Conservation (phyloP, 1,140 invertebrate genomes). For the Drosophila busckii region DNA sequence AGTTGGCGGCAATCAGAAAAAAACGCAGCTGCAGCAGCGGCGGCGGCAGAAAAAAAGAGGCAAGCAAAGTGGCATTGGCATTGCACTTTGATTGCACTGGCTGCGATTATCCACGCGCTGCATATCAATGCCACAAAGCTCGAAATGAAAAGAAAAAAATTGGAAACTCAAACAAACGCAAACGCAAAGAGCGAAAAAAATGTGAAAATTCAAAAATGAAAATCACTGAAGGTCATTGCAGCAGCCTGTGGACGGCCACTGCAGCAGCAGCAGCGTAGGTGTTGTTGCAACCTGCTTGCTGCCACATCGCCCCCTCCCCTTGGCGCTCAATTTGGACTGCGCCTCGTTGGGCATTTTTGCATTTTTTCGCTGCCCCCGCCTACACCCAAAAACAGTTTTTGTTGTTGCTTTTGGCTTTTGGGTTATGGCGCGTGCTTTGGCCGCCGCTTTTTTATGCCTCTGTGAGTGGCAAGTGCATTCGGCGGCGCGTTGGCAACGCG, state of each 20-base stretch:
- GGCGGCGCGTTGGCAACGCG: slow-evolving; percentile 34
- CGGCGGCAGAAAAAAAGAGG: no score
- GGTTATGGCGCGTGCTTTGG: neutral
- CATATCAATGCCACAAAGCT: slow-evolving; percentile 74
- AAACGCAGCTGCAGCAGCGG: neutral
- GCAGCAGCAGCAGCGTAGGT: neutral
- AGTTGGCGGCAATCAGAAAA: slow-evolving; percentile 34
- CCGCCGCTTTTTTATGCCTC: neutral
- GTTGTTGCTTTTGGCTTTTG: no score
- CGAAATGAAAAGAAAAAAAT: no score
- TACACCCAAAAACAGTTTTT: no score
- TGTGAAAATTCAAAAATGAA: no score
- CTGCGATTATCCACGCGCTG: slow-evolving; percentile 67
- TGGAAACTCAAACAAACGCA: no score
- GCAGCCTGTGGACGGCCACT: slow-evolving; percentile 12
- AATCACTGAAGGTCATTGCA: slow-evolving; percentile 64
- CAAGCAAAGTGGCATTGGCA: slow-evolving; percentile 10
- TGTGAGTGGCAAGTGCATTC: slow-evolving; percentile 53
- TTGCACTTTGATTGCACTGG: slow-evolving; percentile 71
- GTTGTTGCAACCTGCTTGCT: neutral
- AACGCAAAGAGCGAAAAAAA: slow-evolving; percentile 9
- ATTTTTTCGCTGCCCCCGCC: slow-evolving; percentile 48
- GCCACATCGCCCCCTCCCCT: neutral
- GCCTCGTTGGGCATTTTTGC: slow-evolving; percentile 55
- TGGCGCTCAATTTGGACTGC: slow-evolving; percentile 11